Evolutionary conservation across 2,888 invertebrate species (phyloP).

Genomic region (Hylaea fasciaria): DNA sequence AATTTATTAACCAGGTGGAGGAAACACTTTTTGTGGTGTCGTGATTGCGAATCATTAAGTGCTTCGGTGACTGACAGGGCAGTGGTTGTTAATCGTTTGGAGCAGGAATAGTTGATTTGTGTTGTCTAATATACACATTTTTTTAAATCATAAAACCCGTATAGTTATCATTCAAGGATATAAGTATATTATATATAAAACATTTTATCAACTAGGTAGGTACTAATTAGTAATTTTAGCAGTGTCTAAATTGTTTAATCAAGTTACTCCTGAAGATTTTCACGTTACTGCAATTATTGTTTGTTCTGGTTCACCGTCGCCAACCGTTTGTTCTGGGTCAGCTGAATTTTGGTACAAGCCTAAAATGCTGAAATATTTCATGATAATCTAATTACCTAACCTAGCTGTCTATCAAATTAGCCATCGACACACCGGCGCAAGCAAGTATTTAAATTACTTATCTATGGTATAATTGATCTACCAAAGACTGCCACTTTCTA

Average conservation of each 20-base stretch:
- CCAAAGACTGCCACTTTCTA: slow-evolving; percentile 57
- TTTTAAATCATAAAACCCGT: too few species aligned
- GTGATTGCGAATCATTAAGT: slow-evolving; percentile 16
- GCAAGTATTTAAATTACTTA: background rate
- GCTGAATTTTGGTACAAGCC: too few species aligned
- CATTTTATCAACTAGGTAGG: too few species aligned
- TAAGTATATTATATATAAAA: too few species aligned
- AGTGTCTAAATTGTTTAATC: too few species aligned
- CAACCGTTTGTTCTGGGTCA: too few species aligned
- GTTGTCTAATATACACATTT: background rate
- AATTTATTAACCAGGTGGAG: slow-evolving; percentile 1
- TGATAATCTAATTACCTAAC: background rate
- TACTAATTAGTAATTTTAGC: too few species aligned
- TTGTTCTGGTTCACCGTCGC: too few species aligned
- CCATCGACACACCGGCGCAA: slow-evolving; percentile 15
- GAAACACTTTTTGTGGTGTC: slow-evolving; percentile 22
- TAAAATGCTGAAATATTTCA: too few species aligned
- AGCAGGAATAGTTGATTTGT: slow-evolving; percentile 6
- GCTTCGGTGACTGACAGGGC: background rate
- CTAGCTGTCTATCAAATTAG: background rate
- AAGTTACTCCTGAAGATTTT: too few species aligned
- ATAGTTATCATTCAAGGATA: too few species aligned
- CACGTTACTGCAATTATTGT: too few species aligned
- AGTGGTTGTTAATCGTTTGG: slow-evolving; percentile 4
- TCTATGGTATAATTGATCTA: background rate